phyloP scores from a whole-genome alignment of 2,113 vertebrate species.

The Entomyzon cyanotis region DNA sequence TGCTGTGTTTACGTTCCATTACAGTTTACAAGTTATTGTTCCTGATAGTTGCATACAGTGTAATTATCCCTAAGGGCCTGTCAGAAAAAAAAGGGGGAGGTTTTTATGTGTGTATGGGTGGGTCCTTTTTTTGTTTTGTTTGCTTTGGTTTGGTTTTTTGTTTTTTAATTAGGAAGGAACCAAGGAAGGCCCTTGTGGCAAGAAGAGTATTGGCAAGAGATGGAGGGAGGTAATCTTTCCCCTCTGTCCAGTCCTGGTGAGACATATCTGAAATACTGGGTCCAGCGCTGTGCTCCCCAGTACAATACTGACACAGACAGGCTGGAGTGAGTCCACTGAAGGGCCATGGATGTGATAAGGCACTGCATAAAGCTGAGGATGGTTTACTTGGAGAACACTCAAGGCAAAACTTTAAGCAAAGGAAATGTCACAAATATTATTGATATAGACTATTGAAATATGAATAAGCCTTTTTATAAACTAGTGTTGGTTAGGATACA shows the following conservation, averaged over 20 bases:
- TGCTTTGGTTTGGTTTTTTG: neutral
- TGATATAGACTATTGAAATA: neutral
- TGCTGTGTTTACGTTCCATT: neutral
- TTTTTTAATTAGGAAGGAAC: neutral
- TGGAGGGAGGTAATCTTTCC: neutral
- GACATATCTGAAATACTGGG: neutral
- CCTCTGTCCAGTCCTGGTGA: neutral
- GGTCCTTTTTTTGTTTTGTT: neutral
- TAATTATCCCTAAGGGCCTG: neutral
- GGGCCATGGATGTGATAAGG: neutral
- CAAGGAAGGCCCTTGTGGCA: accelerated
- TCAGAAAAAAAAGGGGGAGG: neutral
- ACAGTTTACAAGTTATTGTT: neutral
- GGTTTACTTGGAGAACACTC: neutral
- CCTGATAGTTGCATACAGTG: neutral
- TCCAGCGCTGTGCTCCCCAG: neutral
- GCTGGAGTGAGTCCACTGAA: neutral
- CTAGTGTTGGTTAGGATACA: neutral
- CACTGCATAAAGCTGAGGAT: neutral
- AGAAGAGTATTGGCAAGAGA: neutral
- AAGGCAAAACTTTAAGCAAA: neutral
- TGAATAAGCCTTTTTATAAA: neutral
- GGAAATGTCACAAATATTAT: neutral
- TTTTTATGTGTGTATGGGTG: neutral
- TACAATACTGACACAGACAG: no score